Evolutionary conservation across 2,888 invertebrate species (phyloP).

Genomic region (Papilio gigon): DNA sequence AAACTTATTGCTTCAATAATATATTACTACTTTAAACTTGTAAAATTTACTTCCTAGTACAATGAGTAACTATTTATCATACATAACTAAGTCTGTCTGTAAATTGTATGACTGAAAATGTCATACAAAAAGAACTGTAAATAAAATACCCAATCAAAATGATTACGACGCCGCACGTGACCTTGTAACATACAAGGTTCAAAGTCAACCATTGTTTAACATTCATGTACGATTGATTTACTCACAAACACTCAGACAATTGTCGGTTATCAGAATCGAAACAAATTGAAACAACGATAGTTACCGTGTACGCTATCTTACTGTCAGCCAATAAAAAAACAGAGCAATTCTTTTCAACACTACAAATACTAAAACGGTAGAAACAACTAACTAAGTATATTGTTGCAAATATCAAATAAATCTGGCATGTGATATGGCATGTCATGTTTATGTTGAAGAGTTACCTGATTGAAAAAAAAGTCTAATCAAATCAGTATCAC

Average conservation of each 20-base stretch:
- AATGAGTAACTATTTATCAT: no score
- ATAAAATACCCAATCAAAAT: background rate
- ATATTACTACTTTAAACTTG: no score
- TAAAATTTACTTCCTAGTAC: no score
- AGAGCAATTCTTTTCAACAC: background rate
- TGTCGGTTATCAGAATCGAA: constrained; percentile 14
- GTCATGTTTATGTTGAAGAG: no score
- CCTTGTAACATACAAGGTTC: constrained; percentile 32
- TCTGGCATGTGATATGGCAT: no score
- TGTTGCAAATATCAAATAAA: no score
- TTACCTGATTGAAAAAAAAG: no score
- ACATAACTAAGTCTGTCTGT: no score
- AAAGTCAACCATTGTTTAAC: constrained; percentile 30
- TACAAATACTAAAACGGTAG: no score
- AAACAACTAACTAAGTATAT: no score
- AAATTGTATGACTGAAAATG: background rate
- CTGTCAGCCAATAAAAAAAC: background rate
- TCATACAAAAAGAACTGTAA: background rate
- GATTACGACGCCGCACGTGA: background rate
- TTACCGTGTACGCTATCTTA: background rate
- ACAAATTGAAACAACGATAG: constrained; percentile 15
- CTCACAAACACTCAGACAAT: constrained; percentile 2
- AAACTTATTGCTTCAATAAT: no score
- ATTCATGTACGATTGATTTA: constrained; percentile 12
- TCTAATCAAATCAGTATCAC: no score